These are phyloP conservation scores for Passer domesticus DNA, from an alignment of 2,113 vertebrate genomes.

Conservation along the genomic window DNA sequence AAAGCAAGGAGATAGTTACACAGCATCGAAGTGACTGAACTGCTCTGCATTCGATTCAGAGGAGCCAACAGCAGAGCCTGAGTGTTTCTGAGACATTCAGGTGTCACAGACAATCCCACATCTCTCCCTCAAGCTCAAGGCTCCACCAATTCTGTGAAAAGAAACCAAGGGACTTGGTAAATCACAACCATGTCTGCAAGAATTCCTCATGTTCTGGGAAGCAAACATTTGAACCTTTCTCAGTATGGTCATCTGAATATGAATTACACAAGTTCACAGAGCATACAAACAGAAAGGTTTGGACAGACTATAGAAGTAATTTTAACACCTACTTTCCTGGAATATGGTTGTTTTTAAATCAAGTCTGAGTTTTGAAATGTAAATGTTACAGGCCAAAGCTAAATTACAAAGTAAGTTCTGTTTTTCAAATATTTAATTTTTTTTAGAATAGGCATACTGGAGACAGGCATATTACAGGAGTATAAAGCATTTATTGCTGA, in stretches of 20 bases:
- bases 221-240: background rate
- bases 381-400: background rate
- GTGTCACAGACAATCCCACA: background rate
- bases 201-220: background rate
- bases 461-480: background rate
- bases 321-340: background rate
- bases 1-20: background rate
- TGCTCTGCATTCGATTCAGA: background rate
- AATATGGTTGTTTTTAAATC: slow-evolving; percentile 41
- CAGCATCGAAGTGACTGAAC: background rate
- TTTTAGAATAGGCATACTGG: background rate
- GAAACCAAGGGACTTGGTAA: background rate
- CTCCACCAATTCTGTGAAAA: background rate
- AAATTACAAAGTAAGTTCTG: background rate
- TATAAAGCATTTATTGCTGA: background rate
- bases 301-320: background rate
- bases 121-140: rapidly evolving
- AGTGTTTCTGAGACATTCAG: background rate
- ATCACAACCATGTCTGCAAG: background rate
- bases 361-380: slow-evolving; percentile 2
- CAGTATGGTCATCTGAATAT: background rate
- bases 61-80: background rate
- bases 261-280: background rate
- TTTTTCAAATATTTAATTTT: background rate
- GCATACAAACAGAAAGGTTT: background rate